Evolutionary conservation across 2,888 invertebrate species (phyloP).

Genomic region (Drosophila anomalata): DNA sequence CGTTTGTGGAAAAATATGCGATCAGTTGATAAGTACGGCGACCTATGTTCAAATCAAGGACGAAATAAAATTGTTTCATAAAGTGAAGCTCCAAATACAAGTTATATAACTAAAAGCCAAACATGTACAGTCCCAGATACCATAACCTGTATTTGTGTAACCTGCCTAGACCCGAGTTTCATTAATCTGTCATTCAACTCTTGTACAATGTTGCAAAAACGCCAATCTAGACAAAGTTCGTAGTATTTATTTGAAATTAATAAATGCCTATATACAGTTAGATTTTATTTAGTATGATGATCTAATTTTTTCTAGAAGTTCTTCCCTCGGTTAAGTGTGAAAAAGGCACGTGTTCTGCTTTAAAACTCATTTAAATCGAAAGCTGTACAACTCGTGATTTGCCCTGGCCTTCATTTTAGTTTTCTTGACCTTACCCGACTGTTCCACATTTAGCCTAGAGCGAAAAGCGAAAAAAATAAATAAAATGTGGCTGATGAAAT

Average conservation of each 20-base stretch:
- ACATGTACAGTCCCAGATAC: neutral
- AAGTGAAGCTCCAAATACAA: neutral
- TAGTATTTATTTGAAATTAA: neutral
- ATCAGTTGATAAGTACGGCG: conserved; percentile 22
- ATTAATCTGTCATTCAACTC: conserved; percentile 3
- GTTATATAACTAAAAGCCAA: neutral
- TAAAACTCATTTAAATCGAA: conserved; percentile 3
- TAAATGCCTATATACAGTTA: conserved; percentile 14
- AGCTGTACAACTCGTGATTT: conserved; percentile 29
- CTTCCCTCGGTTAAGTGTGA: conserved; percentile 14
- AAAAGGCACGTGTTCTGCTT: conserved; percentile 31
- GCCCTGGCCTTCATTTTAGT: conserved; percentile 22
- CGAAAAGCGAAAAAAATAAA: conserved; percentile 12
- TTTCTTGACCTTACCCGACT: conserved; percentile 48
- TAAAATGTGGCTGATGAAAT: conserved; percentile 56
- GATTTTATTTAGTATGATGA: conserved; percentile 25
- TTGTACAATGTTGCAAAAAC: conserved; percentile 17
- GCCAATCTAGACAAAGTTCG: neutral
- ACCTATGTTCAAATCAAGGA: conserved; percentile 45
- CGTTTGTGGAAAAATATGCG: conserved; percentile 34
- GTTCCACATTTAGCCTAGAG: conserved; percentile 20
- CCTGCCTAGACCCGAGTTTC: neutral
- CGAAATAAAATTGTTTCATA: neutral
- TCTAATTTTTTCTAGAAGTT: conserved; percentile 35
- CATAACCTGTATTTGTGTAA: neutral